These are phyloP conservation scores for Trypoxylus dichotomus DNA, from an alignment of 1,140 invertebrate species.

Conservation along the genomic window DNA sequence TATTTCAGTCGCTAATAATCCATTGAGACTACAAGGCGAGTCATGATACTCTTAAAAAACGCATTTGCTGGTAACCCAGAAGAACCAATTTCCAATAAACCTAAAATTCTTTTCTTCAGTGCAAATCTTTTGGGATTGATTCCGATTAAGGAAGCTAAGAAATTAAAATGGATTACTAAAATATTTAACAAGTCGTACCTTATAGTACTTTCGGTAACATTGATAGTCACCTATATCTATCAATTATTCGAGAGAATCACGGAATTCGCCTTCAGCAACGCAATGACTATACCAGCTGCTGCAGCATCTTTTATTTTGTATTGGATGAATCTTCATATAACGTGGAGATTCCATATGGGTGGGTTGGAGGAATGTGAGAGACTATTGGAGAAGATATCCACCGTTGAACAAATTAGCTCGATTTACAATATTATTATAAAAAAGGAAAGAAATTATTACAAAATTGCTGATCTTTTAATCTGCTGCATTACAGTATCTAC, in stretches of 20 bases:
- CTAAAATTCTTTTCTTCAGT: background rate
- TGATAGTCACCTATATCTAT: background rate
- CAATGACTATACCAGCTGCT: background rate
- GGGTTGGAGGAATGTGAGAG: background rate
- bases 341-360: background rate
- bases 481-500: background rate
- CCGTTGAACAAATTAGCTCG: background rate
- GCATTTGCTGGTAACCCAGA: background rate
- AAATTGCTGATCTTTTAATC: background rate
- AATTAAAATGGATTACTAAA: background rate
- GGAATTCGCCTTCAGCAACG: background rate
- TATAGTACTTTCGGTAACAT: background rate
- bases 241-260: background rate
- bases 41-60: no score
- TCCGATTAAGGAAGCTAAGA: background rate
- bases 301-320: background rate
- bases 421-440: background rate
- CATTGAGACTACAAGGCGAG: no score
- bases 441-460: background rate
- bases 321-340: background rate
- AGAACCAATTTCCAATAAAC: background rate
- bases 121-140: background rate
- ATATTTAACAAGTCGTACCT: background rate
- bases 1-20: no score
- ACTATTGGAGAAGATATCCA: background rate